These are phyloP conservation scores for Panurus biarmicus DNA, from an alignment of 2,113 vertebrate genomes.

Conservation along the genomic window DNA sequence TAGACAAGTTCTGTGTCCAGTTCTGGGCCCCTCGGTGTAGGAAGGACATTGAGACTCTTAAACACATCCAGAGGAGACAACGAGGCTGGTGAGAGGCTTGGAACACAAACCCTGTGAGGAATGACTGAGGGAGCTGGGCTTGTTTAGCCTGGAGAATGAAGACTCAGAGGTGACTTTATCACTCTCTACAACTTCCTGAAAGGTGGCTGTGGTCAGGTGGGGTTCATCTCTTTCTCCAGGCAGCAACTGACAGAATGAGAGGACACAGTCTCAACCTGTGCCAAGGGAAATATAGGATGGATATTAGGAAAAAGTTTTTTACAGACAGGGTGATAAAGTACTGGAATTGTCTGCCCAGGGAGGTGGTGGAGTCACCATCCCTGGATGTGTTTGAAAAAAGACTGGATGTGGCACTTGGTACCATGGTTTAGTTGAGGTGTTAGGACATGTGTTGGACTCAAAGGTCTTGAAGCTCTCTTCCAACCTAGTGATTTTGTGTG, in stretches of 20 bases:
- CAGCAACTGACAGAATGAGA: not conserved
- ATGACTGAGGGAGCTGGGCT: not conserved
- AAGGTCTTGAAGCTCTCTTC: not conserved
- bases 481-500: not conserved
- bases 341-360: not conserved
- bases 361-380: not conserved
- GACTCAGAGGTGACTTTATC: not conserved
- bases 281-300: not conserved
- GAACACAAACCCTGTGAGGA: not conserved
- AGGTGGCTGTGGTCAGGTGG: not conserved
- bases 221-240: not conserved
- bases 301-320: not conserved
- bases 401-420: not conserved
- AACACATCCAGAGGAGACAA: not conserved
- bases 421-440: not conserved
- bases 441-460: not conserved
- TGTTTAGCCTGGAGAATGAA: not conserved
- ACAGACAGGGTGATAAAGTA: not conserved
- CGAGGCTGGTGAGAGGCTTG: not conserved
- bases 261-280: not conserved
- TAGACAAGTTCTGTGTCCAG: not conserved
- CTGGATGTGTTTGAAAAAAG: not conserved
- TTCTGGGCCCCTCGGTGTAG: not conserved
- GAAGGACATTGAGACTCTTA: not conserved
- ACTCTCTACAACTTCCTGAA: not conserved